These are phyloP conservation scores for Bradysia coprophila DNA, from an alignment of 1,140 invertebrate genomes.

Conservation along the genomic window DNA sequence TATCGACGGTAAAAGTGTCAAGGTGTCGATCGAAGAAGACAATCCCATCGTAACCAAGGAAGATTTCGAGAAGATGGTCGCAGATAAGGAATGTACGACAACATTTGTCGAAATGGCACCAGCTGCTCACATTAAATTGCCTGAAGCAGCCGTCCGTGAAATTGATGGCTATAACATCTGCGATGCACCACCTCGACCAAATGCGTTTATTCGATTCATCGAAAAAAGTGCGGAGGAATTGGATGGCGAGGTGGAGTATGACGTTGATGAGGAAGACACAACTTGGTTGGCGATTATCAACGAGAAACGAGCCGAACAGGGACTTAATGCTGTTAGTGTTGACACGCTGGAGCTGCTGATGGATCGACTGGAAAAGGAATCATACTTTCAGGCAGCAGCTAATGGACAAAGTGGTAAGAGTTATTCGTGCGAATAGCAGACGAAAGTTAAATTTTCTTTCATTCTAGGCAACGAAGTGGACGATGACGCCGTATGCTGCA, in stretches of 20 bases:
- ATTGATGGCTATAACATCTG: constrained; percentile 57
- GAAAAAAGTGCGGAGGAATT: constrained; percentile 88
- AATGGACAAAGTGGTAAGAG: constrained; percentile 43
- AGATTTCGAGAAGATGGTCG: constrained; percentile 32
- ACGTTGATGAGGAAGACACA: constrained; percentile 93
- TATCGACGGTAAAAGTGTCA: constrained; percentile 47
- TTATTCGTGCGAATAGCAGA: no score
- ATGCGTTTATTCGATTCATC: constrained; percentile 78
- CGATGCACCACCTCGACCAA: constrained; percentile 59
- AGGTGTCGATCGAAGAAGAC: constrained; percentile 34
- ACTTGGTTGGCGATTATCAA: constrained; percentile 84
- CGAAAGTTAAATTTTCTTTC: no score
- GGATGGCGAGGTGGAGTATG: constrained; percentile 89
- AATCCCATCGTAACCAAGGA: constrained; percentile 40
- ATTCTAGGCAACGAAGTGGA: constrained; percentile 78
- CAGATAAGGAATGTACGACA: constrained; percentile 32
- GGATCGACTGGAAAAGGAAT: constrained; percentile 95
- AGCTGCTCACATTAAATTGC: constrained; percentile 43
- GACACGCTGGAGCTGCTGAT: constrained; percentile 87
- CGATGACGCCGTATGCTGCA: constrained; percentile 96
- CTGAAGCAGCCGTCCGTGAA: constrained; percentile 66
- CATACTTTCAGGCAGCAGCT: constrained; percentile 63
- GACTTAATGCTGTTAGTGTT: constrained; percentile 49
- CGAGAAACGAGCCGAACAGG: constrained; percentile 47
- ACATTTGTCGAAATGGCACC: constrained; percentile 27